Percentiles rank a stretch among this genome's conserved stretches.
phyloP scores from a whole-genome alignment of 2,797 vertebrate genomes.

The Phataginus tricuspis region DNA sequence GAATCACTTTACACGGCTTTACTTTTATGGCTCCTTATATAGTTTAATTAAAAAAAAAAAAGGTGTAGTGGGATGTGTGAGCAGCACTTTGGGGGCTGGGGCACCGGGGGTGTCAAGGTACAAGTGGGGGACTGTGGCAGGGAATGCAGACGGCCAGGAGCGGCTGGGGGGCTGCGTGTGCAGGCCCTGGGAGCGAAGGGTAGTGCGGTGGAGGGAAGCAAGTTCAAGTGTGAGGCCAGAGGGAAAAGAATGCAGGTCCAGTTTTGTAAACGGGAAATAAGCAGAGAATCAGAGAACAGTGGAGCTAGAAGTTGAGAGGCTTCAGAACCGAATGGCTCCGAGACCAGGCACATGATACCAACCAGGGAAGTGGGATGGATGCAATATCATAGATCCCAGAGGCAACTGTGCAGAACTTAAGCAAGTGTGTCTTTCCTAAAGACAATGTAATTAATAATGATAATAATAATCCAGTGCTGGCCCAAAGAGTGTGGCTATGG shows the following conservation, averaged over 20 bases:
- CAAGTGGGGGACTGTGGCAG: neutral
- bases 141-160: neutral
- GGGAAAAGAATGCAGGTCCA: neutral
- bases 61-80: too few relatives aligned
- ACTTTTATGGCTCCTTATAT: neutral
- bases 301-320: neutral
- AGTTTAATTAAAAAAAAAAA: neutral
- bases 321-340: neutral
- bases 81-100: neutral
- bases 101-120: neutral
- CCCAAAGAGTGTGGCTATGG: neutral
- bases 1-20: neutral
- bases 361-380: neutral
- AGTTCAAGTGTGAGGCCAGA: neutral
- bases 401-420: neutral
- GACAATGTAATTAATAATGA: neutral
- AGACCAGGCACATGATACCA: neutral
- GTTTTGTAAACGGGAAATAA: neutral
- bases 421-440: neutral
- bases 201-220: neutral
- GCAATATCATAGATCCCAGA: neutral
- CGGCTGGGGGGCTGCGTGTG: neutral
- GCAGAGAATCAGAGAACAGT: neutral
- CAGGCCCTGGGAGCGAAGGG: neutral
- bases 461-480: neutral